Evolutionary conservation across 2,797 vertebrate species (phyloP).

Genomic region (Avahi laniger): DNA sequence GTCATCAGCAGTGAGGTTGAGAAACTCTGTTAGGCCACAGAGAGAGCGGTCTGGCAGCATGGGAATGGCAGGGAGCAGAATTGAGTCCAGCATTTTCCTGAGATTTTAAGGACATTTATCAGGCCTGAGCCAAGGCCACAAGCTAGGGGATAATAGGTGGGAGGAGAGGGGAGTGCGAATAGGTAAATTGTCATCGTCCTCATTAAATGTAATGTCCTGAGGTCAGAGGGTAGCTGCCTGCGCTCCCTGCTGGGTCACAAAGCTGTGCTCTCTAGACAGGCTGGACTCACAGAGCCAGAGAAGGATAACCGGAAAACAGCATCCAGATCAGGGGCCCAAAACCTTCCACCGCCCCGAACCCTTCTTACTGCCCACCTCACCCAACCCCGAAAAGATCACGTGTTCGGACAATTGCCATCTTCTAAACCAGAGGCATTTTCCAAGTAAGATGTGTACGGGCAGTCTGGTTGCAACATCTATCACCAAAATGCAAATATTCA

Average conservation of each 20-base stretch:
- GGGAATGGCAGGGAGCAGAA: background rate
- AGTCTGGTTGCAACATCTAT: background rate
- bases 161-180: background rate
- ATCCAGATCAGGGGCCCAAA: background rate
- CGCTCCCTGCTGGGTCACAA: background rate
- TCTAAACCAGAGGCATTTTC: background rate
- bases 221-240: background rate
- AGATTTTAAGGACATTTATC: background rate
- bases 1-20: accelerated
- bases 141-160: background rate
- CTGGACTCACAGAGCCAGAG: no score
- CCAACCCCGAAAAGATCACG: background rate
- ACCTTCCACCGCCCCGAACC: accelerated
- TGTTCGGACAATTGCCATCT: background rate
- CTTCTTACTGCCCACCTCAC: accelerated
- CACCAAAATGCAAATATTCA: background rate
- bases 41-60: background rate
- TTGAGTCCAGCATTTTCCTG: background rate
- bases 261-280: background rate
- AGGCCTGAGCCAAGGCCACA: background rate
- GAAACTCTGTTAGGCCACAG: accelerated
- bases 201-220: background rate
- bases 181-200: background rate
- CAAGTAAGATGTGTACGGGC: background rate
- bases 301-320: background rate